Evolutionary conservation across 2,113 vertebrate species (phyloP), one percentile per base, ranked within the genome.

Genomic region (Ramphastos sulfuratus): DNA sequence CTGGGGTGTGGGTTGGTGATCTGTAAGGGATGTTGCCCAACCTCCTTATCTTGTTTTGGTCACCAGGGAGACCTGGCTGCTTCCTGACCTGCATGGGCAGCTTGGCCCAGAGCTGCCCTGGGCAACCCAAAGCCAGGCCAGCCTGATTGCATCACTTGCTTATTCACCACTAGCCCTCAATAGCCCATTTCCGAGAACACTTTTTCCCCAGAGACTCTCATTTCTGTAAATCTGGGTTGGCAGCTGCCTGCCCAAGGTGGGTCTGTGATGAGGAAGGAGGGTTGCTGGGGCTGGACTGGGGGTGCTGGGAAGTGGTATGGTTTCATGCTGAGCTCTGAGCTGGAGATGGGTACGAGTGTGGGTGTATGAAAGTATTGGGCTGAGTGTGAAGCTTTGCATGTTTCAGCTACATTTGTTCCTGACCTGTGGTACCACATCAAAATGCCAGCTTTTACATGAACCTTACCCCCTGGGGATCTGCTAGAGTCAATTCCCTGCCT

Each of bases 61-160:
- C 35, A 6, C 25, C 19, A 18, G 25, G 31, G 42, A 35, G 46
- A 9, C 21, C 9, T 72, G 55, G 9, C 33, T 3, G 23, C 33
- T 35, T 59, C 52, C 24, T 35, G 46, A 23, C 17, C 30, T 14
- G 20, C 10, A 1, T 0, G 4, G 13, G 21, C 66, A 35, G 44
- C 11, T 33, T 0, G 1, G n/a, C 14, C 42, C 2, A 6, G 78
- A 67, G 61, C 52, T 75, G 79, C 27, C 46, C 71, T 9, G 8
- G 15, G 21, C n/a, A n/a, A n/a, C 31, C 27, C 15, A 2, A 3
- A 37, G 59, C 59, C 5, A 2, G 1, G 6, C 7, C 80, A 60
- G 54, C 72, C n/a, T 16, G 0, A 7, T 7, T 8, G 44, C 39
- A 0, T 17, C 0, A 0, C 25, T 58, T 0, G 0, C 48, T 50